phyloP scores from a whole-genome alignment of 1,140 invertebrate species.

The Mycetomoellerius zeteki region DNA sequence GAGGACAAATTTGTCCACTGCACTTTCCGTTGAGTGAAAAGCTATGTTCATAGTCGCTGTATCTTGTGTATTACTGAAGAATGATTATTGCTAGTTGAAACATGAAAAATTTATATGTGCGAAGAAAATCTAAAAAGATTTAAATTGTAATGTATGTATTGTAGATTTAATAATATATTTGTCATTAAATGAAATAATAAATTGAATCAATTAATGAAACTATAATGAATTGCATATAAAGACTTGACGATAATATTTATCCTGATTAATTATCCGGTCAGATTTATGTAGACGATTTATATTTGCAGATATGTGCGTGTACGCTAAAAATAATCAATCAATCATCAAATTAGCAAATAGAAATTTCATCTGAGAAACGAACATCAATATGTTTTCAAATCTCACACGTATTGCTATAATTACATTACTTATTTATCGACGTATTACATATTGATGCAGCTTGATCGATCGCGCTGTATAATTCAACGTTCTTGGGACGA shows the following conservation, averaged over 20 bases:
- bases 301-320: not conserved
- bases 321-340: slow-evolving; percentile 1
- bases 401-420: not conserved
- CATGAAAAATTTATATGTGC: not conserved
- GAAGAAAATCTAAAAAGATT: not conserved
- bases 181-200: slow-evolving; percentile 8
- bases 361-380: not conserved
- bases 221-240: not conserved
- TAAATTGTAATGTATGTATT: not conserved
- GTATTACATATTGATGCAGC: slow-evolving; percentile 11
- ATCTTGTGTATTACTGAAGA: slow-evolving; percentile 50
- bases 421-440: slow-evolving; percentile 22
- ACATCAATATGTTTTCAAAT: not conserved
- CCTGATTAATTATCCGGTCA: not conserved
- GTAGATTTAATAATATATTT: slow-evolving; percentile 20
- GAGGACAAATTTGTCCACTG: slow-evolving; percentile 47
- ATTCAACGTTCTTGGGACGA: slow-evolving; percentile 17
- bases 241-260: not conserved
- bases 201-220: not conserved
- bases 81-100: slow-evolving; percentile 36
- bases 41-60: slow-evolving; percentile 50
- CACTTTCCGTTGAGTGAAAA: slow-evolving; percentile 60
- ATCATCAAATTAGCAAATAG: not conserved
- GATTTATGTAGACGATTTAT: not conserved
- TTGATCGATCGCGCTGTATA: slow-evolving; percentile 29